Percentiles rank a stretch among this genome's conserved stretches.
Evolutionary conservation across 1,140 invertebrate genomes (phyloP).

Genomic region (Atta cephalotes): DNA sequence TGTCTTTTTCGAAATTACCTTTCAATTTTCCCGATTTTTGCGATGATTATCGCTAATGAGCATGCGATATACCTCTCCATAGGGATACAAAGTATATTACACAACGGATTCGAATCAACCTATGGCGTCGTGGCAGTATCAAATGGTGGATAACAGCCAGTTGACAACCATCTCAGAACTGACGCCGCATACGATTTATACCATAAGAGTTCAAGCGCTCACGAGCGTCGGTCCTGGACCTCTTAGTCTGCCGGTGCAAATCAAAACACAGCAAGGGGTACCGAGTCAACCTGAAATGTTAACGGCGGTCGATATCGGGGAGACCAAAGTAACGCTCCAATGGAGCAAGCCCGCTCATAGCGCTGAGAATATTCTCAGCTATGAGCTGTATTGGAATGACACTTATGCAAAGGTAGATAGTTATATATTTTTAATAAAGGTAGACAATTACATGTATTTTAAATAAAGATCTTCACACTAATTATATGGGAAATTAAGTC

Average conservation of each 20-base stretch:
- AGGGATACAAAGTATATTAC: constrained; percentile 99
- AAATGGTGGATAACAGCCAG: constrained; percentile 96
- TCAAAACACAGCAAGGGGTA: constrained; percentile 98
- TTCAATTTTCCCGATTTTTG: background rate
- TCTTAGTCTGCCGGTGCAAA: constrained; percentile 95
- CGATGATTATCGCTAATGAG: constrained; percentile 19
- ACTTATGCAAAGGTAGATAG: constrained; percentile 94
- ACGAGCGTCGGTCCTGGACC: constrained; percentile 97
- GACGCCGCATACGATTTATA: constrained; percentile 95
- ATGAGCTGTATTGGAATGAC: constrained; percentile 99
- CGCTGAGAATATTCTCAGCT: constrained; percentile 96
- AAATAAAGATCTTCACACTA: too few relatives aligned
- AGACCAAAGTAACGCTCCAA: constrained; percentile 93
- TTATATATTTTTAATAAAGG: constrained; percentile 86
- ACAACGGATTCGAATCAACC: constrained; percentile 95
- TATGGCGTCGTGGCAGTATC: constrained; percentile 96
- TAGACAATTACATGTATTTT: constrained; percentile 79
- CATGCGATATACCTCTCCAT: constrained; percentile 58
- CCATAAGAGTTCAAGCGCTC: constrained; percentile 96
- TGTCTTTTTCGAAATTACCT: constrained; percentile 43
- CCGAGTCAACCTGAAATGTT: constrained; percentile 97
- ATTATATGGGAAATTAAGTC: too few relatives aligned
- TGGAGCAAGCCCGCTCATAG: constrained; percentile 97
- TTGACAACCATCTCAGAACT: constrained; percentile 97
- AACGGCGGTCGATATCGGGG: constrained; percentile 92